These are phyloP conservation scores for Amazonetta brasiliensis DNA, from an alignment of 2,797 vertebrate species.

Conservation along the genomic window DNA sequence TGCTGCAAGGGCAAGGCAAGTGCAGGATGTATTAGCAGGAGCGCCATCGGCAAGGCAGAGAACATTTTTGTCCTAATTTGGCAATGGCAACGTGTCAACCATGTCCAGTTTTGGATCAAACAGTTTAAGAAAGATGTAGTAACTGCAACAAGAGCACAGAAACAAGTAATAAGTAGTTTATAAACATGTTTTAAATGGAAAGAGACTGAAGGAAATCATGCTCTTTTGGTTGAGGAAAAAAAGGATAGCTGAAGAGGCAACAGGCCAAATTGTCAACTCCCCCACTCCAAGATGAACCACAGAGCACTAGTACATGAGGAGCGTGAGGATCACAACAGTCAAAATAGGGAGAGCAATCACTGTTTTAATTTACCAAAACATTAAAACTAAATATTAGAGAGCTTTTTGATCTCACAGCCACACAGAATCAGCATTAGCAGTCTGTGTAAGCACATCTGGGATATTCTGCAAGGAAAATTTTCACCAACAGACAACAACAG, in stretches of 20 bases:
- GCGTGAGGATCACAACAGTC: background rate
- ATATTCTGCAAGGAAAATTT: background rate
- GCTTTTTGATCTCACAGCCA: background rate
- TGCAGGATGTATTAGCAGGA: background rate
- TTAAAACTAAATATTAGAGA: background rate
- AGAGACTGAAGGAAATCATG: background rate
- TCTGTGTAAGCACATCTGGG: background rate
- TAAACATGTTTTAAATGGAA: background rate
- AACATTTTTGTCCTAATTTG: slow-evolving; percentile 48
- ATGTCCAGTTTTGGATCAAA: background rate
- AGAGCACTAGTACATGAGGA: background rate
- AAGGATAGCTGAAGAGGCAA: background rate
- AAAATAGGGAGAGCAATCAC: background rate
- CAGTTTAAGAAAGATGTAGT: background rate
- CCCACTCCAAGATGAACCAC: background rate
- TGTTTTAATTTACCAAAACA: background rate
- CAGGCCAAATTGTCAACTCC: background rate
- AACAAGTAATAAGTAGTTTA: background rate
- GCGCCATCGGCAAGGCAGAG: background rate
- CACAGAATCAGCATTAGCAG: background rate
- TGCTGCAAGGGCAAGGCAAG: background rate
- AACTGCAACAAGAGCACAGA: background rate
- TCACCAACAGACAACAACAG: background rate
- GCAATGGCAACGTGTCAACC: background rate
- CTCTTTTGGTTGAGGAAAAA: background rate